These are phyloP conservation scores for Dendroctonus valens DNA, from an alignment of 1,140 invertebrate species.

Conservation along the genomic window DNA sequence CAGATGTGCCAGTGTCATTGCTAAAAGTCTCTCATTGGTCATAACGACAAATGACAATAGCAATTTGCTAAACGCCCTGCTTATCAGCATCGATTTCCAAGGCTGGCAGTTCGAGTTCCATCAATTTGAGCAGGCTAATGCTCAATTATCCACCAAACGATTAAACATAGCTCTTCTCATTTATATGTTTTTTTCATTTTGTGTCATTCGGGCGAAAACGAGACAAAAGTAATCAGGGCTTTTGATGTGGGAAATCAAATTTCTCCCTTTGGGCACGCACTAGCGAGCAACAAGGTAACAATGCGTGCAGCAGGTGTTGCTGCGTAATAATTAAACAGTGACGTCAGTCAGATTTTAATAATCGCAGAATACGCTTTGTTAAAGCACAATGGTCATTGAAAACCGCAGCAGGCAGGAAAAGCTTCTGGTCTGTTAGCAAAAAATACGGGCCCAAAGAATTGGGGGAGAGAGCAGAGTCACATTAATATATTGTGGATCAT, in stretches of 20 bases:
- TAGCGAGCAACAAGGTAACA: constrained; percentile 28
- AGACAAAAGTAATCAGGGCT: constrained; percentile 1
- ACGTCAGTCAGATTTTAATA: constrained; percentile 49
- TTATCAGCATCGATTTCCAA: constrained; percentile 17
- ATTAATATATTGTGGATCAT: constrained; percentile 5
- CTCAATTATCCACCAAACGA: too few species aligned
- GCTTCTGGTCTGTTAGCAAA: constrained; percentile 33
- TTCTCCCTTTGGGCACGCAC: background rate
- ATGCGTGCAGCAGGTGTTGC: constrained; percentile 45
- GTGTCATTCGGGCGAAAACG: background rate
- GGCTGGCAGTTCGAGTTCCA: background rate
- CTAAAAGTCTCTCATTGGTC: constrained; percentile 40
- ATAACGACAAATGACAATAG: constrained; percentile 37
- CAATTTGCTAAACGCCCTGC: constrained; percentile 14
- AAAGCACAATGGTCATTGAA: constrained; percentile 46
- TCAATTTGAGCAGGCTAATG: too few species aligned
- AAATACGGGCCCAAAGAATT: constrained; percentile 21
- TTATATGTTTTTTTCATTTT: too few species aligned
- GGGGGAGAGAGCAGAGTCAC: constrained; percentile 22
- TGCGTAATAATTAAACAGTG: constrained; percentile 47
- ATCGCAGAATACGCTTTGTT: constrained; percentile 46
- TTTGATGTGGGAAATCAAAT: constrained; percentile 6
- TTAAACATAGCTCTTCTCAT: too few species aligned
- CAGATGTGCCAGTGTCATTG: constrained; percentile 37
- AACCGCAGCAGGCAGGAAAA: constrained; percentile 13